Evolutionary conservation across 2,797 vertebrate genomes (phyloP), one percentile per base, ranked within the genome.

Genomic region (Lepus townsendii): DNA sequence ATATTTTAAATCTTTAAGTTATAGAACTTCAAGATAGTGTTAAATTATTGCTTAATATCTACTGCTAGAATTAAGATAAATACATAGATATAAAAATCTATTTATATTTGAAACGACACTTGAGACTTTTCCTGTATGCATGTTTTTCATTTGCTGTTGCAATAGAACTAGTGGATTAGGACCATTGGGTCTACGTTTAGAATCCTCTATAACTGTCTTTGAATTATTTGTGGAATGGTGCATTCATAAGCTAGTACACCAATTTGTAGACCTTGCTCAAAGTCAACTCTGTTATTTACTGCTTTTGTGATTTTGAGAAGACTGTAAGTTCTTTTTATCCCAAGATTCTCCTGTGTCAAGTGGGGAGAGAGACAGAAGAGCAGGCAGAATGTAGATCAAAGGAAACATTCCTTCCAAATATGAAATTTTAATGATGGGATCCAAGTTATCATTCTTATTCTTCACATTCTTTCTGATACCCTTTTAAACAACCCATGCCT

Each of bases 41-140:
- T 84, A 90, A 88, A 63, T 72, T 71, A 92, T 57, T 80, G 27
- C 11, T 91, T 84, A 82, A 27, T 13, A n/a, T 77, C 38, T 62
- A 38, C 83, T 54, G 12, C 54, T 57, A 54, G 8, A 57, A 20
- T 19, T 54, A 72, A 57, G 32, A 38, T 38, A 69, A 54, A 75
- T 68, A 12, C 66, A 17, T 14, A 73, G 14, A 71, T 54, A 27
- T 16, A 47, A 52, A 50, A 66, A 32, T 8, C 42, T 47, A 42
- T 57, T 20, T 57, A 20, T 57, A 24, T 0, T 63, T 7, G 7
- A 62, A 62, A 24, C 19, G 1, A 16, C 1, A 80, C 60, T 83
- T 76, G 12, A 5, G 83, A 0, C 19, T 86, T 80, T 0, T 88
- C 13, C 5, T 92, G 0, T 26, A 5, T 3, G 13, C 50, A 47